Percentiles rank a stretch among this genome's conserved stretches.
Evolutionary conservation across 2,797 vertebrate species (phyloP).

Genomic region (Pachyuromys duprasi): DNA sequence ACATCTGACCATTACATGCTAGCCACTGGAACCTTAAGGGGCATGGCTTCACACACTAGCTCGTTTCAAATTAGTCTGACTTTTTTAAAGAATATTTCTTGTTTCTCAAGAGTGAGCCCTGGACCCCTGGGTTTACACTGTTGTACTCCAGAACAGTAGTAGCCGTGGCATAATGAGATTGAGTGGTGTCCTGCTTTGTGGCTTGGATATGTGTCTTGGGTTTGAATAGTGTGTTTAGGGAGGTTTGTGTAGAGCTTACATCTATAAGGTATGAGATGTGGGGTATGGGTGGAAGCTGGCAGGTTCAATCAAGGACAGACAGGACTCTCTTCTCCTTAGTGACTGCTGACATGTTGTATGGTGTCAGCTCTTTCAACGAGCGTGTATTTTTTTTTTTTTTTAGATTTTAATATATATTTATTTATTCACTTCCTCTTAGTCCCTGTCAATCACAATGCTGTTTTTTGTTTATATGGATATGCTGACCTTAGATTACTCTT

Average conservation of each 20-base stretch:
- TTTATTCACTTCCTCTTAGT: neutral
- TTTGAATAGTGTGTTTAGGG: neutral
- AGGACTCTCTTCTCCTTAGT: too few species aligned
- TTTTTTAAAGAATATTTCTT: neutral
- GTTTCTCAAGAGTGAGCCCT: neutral
- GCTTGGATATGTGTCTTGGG: neutral
- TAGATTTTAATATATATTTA: neutral
- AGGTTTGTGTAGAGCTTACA: neutral
- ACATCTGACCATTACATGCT: neutral
- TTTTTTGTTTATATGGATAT: neutral
- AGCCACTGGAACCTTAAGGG: neutral
- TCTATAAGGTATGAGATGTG: too few species aligned
- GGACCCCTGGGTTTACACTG: fast-evolving
- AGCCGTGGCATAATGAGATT: fast-evolving
- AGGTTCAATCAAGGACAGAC: neutral
- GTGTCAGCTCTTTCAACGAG: neutral
- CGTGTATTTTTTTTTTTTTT: neutral
- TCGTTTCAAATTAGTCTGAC: neutral
- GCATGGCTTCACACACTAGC: fast-evolving
- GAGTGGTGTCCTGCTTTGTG: neutral
- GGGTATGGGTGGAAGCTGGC: neutral
- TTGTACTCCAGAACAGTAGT: neutral
- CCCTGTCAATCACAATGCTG: neutral
- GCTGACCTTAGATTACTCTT: neutral
- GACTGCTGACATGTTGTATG: fast-evolving